These are phyloP conservation scores for Peromyscus aztecus DNA, from an alignment of 2,797 vertebrate genomes.

Conservation along the genomic window DNA sequence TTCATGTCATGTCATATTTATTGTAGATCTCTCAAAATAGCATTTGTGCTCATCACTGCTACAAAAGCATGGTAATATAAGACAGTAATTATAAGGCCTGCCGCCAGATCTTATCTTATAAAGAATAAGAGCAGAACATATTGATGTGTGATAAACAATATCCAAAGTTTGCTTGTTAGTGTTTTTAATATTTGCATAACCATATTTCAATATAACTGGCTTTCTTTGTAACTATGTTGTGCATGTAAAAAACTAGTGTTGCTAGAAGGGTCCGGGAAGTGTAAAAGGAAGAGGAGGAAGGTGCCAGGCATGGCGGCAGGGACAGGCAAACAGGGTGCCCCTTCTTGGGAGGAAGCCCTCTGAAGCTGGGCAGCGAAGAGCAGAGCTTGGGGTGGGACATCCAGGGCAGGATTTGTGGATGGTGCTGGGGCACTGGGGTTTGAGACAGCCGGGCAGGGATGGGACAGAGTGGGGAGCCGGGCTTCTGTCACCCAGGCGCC, in stretches of 20 bases:
- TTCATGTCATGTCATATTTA: background rate
- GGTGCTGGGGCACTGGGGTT: background rate
- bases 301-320: background rate
- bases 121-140: background rate
- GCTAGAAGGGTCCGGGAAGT: background rate
- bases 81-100: background rate
- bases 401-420: background rate
- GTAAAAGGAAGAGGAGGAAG: background rate
- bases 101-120: background rate
- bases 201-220: slow-evolving; percentile 7
- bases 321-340: background rate
- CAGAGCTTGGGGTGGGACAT: background rate
- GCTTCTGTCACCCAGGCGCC: fast-evolving
- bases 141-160: background rate
- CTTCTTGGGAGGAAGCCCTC: background rate
- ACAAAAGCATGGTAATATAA: background rate
- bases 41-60: background rate
- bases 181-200: slow-evolving; percentile 10
- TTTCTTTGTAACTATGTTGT: background rate
- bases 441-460: background rate
- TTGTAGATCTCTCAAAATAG: slow-evolving; percentile 11
- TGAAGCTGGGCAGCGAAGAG: background rate
- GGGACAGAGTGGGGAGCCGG: background rate
- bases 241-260: background rate
- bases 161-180: slow-evolving; percentile 45